A percentile compares a stretch with the other conserved stretches of the same genome.
phyloP scores from a whole-genome alignment of 2,888 invertebrate genomes.

The Sylvicola fuscatus region DNA sequence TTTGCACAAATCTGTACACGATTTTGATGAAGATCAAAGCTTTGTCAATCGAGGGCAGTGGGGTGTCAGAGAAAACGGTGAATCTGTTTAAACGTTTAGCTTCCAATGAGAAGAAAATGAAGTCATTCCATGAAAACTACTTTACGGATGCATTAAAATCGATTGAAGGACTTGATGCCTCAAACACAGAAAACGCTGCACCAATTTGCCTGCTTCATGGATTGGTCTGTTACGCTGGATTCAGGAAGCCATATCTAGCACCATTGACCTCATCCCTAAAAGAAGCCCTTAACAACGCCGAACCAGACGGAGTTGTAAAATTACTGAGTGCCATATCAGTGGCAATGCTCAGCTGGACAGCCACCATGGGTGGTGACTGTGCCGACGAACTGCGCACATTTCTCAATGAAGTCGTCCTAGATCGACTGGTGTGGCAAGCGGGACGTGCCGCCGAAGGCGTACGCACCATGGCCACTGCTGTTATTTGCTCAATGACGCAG shows the following conservation, averaged over 20 bases:
- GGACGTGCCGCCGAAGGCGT: constrained; percentile 21
- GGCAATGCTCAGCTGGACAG: constrained; percentile 9
- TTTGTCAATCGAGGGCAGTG: constrained; percentile 12
- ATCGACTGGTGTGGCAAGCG: constrained; percentile 19
- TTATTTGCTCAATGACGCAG: constrained; percentile 18
- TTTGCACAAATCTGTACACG: constrained; percentile 12
- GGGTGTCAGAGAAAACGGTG: background rate
- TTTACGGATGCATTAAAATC: constrained; percentile 14
- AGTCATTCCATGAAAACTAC: constrained; percentile 14
- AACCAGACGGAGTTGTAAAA: constrained; percentile 19
- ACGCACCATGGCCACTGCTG: constrained; percentile 22
- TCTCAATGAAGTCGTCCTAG: constrained; percentile 14
- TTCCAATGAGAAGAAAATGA: background rate
- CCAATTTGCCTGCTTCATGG: constrained; percentile 20
- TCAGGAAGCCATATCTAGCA: constrained; percentile 14
- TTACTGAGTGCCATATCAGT: constrained; percentile 19
- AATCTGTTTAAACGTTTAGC: constrained; percentile 1
- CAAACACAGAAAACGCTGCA: constrained; percentile 17
- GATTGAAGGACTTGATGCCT: constrained; percentile 18
- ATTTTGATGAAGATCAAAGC: constrained; percentile 18
- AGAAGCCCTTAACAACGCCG: constrained; percentile 15
- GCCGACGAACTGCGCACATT: constrained; percentile 15
- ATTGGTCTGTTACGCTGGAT: constrained; percentile 14
- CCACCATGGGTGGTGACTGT: constrained; percentile 17
- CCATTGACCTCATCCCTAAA: constrained; percentile 15